Percentiles rank a stretch among this genome's conserved stretches.
Conservation (phyloP, 2,888 invertebrate genomes). For the Lagria hirta region DNA sequence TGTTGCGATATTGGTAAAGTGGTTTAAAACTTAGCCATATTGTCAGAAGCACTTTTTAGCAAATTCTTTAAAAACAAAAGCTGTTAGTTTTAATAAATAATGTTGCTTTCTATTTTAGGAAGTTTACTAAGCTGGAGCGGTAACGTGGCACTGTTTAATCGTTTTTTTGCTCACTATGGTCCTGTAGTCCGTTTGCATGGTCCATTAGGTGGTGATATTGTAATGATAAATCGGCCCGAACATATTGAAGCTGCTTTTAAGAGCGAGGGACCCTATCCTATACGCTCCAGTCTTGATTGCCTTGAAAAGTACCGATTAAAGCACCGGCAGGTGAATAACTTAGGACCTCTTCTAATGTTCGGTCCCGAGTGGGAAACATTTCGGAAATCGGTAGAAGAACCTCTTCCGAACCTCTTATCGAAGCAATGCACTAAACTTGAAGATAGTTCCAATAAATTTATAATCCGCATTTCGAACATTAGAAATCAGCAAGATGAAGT, state of each 20-base stretch:
- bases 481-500: constrained; percentile 68
- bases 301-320: constrained; percentile 65
- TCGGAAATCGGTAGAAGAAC: constrained; percentile 56
- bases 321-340: constrained; percentile 58
- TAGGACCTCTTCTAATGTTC: constrained; percentile 62
- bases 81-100: constrained; percentile 21
- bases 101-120: constrained; percentile 39
- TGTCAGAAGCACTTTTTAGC: no score
- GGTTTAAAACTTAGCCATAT: no score
- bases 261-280: constrained; percentile 62
- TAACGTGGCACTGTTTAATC: constrained; percentile 53
- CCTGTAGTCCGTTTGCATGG: constrained; percentile 67
- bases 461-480: constrained; percentile 56
- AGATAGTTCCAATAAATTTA: constrained; percentile 51
- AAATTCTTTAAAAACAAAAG: no score
- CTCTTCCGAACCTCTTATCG: constrained; percentile 54
- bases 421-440: constrained; percentile 53
- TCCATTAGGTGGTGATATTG: constrained; percentile 65
- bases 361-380: constrained; percentile 64
- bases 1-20: no score
- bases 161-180: constrained; percentile 60
- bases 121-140: constrained; percentile 55
- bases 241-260: constrained; percentile 64
- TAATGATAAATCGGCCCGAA: constrained; percentile 65
- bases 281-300: constrained; percentile 65